These are phyloP conservation scores for Cricetomys ansorgei DNA, from an alignment of 2,113 vertebrate species.

Conservation along the genomic window DNA sequence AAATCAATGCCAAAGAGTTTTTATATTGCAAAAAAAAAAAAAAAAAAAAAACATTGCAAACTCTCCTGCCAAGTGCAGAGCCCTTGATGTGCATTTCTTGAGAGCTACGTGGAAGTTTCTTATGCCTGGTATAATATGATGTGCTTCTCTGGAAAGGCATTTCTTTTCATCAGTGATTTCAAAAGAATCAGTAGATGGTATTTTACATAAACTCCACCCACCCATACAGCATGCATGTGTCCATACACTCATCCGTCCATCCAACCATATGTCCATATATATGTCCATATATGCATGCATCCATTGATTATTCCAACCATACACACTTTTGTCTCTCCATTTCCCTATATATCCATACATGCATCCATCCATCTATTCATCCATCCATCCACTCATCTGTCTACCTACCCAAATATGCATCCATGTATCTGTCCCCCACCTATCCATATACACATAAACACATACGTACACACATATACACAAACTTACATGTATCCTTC, in stretches of 20 bases:
- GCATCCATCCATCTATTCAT: neutral
- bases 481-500: neutral
- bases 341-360: neutral
- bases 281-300: neutral
- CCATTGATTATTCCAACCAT: neutral
- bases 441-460: neutral
- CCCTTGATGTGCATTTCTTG: neutral
- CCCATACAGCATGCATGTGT: too few relatives aligned
- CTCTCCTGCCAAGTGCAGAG: neutral
- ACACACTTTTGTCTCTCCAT: neutral
- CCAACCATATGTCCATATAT: neutral
- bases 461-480: too few relatives aligned
- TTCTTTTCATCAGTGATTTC: neutral
- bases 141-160: neutral
- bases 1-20: neutral
- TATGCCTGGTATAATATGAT: neutral
- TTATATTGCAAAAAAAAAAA: too few relatives aligned
- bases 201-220: neutral
- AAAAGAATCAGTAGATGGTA: neutral
- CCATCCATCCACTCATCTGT: too few relatives aligned
- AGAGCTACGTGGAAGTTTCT: neutral
- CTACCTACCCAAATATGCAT: too few relatives aligned
- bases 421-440: neutral
- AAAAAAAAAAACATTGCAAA: neutral
- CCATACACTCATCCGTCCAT: neutral